Base-by-base conservation (phyloP, 2,113 vertebrate genomes). In the Cyphomyrus plagiostoma region DNA sequence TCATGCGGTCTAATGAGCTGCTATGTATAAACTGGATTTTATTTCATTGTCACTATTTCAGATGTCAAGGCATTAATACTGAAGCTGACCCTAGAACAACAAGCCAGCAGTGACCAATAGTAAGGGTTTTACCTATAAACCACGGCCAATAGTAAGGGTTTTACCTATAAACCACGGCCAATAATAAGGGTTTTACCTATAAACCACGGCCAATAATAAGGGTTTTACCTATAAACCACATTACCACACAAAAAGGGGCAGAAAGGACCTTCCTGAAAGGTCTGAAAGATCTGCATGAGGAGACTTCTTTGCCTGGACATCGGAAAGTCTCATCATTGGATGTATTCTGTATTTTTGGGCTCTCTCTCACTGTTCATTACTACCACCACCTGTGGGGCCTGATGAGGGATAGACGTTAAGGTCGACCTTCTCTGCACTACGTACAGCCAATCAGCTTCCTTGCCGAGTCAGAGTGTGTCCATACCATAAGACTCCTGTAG, bases 51-150 rank as follows among this genome's bases (percentile, higher is more conserved):
- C 56, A 35, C 87, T 70, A 70, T 88, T 70, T 66, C 48, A 70
- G 56, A 88, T 39, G 45, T 70, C 23, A 45, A n/a, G 86, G 87
- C 39, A 66, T 88, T 88, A 42, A 88, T 45, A 26, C 52, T n/a
- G 10, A 23, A 45, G 58, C 3, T 1, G 10, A 88, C 50, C 26
- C 2, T 13, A 3, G 30, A 45, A 19, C 8, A 45, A 19, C 35
- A n/a, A 1, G 23, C 5, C 9, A 48, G 23, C 19, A 74, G 58
- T 19, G 62, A 58, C 4, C 74, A 42, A 35, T 15, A 2, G 13
- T 30, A 15, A n/a, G 3, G 15, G 30, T 6, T 39, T 77, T 39
- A 5, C 70, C 70, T 6, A 35, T 39, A 42, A 35, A 77, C 30
- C 13, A 77, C 13, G 35, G 1, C 35, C 35, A 35, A 35, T 35